Evolutionary conservation across 2,113 vertebrate genomes (phyloP), one percentile per base, ranked within the genome.

Genomic region (Papio anubis): DNA sequence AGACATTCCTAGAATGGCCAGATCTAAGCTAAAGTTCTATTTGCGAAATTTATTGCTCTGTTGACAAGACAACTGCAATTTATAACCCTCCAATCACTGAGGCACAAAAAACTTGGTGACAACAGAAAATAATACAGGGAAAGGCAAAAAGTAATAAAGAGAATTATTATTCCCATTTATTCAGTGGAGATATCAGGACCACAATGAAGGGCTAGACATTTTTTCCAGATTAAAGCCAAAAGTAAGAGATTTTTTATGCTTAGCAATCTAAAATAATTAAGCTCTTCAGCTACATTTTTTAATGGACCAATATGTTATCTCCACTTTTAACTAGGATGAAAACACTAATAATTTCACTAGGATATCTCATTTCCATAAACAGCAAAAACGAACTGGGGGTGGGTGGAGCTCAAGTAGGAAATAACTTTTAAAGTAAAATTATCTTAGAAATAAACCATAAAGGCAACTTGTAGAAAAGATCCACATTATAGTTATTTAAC

Each of bases 61-160:
- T 55, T 90, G 18, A 90, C 32, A 88, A 3, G 48, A 76, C 96
- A 1, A 70, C 91, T 92, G 7, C 1, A 93, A 84, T 88, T 72
- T 72, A 90, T 4, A 97, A 81, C 14, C 66, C 27, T 87, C 82
- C 97, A 97, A 82, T 79, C 79, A 55, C 75, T 35, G 79, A 80
- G 18, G 76, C 20, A 91, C 70, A 83, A 7, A 93, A 83, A 93
- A 88, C 72, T 90, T 97, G 96, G 79, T 96, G 97, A 97, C 30
- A 95, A 88, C 18, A 52, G 64, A 97, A 95, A 61, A 78, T 73
- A 82, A 94, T n/a, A 50, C 2, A 61, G 32, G 90, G 64, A 96
- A 35, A 97, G 79, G n/a, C 85, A 57, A 80, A 81, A 96, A 93
- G 78, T 79, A 68, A 45, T 38, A 90, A 97, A 89, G 8, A 1